These are phyloP conservation scores for Proctacanthus coquilletti DNA, from an alignment of 1,140 invertebrate species.

Conservation along the genomic window DNA sequence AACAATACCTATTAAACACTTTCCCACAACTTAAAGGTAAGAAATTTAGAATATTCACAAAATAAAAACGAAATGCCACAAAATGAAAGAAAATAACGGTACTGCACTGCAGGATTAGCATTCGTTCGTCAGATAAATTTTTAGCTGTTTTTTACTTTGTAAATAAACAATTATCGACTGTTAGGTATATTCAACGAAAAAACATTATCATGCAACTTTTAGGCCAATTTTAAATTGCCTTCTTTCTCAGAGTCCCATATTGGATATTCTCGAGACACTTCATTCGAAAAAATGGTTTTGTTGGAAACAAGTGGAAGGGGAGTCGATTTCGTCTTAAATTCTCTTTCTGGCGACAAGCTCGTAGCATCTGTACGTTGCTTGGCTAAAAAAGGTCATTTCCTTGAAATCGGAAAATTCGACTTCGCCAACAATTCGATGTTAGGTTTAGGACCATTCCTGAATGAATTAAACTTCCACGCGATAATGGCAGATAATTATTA, in stretches of 20 bases:
- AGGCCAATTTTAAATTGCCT: conserved; percentile 4
- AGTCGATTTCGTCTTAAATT: conserved; percentile 52
- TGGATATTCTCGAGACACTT: conserved; percentile 43
- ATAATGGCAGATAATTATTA: conserved; percentile 67
- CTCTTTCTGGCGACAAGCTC: conserved; percentile 49
- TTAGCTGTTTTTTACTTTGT: conserved; percentile 37
- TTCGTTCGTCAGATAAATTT: too few relatives aligned
- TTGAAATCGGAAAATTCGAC: conserved; percentile 69
- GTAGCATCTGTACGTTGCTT: conserved; percentile 64
- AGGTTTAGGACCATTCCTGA: conserved; percentile 60
- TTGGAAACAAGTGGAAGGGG: conserved; percentile 42
- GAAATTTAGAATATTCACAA: conserved; percentile 29
- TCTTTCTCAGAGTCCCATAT: conserved; percentile 35
- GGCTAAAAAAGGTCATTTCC: conserved; percentile 44
- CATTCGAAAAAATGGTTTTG: conserved; percentile 42
- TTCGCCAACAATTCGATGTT: conserved; percentile 45
- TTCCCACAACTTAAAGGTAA: conserved; percentile 48
- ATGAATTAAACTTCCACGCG: conserved; percentile 75
- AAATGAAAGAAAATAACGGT: too few relatives aligned
- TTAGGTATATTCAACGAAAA: too few relatives aligned
- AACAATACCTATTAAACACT: conserved; percentile 52
- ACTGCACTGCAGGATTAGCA: too few relatives aligned
- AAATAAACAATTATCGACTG: conserved; percentile 34
- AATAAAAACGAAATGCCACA: too few relatives aligned
- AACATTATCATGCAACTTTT: too few relatives aligned